Percentiles rank a stretch among this genome's conserved stretches.
phyloP scores from a whole-genome alignment of 2,113 vertebrate genomes.

The Vireo altiloquus region DNA sequence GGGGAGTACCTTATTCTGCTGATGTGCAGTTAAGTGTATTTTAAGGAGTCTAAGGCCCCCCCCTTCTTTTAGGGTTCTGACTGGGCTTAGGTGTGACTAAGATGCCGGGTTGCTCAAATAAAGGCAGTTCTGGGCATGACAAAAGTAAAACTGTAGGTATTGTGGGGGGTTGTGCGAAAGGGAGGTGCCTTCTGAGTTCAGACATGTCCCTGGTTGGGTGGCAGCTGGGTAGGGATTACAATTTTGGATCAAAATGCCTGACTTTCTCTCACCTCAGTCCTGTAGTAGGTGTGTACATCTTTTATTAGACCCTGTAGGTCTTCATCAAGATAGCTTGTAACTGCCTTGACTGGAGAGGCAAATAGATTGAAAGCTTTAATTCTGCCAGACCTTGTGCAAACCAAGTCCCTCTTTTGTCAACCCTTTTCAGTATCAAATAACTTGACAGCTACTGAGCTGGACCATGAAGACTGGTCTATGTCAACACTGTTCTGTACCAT shows the following conservation, averaged over 20 bases:
- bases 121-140: conserved; percentile 25
- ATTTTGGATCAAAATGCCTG: background rate
- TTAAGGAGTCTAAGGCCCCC: background rate
- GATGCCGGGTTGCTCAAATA: background rate
- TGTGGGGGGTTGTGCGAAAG: background rate
- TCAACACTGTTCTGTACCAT: background rate
- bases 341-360: background rate
- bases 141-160: background rate
- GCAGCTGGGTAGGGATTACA: background rate
- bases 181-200: conserved; percentile 38
- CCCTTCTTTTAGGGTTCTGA: background rate
- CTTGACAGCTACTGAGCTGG: background rate
- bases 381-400: background rate
- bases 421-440: background rate
- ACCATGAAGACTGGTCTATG: background rate
- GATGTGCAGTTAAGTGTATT: background rate
- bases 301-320: background rate
- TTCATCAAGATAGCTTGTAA: background rate
- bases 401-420: background rate
- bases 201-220: conserved; percentile 38
- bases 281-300: background rate
- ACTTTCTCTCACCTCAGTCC: background rate
- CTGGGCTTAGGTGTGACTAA: background rate
- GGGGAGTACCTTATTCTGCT: background rate
- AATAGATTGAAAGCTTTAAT: background rate